Evolutionary conservation across 2,113 vertebrate species (phyloP).

Genomic region (Aegotheles bennettii): DNA sequence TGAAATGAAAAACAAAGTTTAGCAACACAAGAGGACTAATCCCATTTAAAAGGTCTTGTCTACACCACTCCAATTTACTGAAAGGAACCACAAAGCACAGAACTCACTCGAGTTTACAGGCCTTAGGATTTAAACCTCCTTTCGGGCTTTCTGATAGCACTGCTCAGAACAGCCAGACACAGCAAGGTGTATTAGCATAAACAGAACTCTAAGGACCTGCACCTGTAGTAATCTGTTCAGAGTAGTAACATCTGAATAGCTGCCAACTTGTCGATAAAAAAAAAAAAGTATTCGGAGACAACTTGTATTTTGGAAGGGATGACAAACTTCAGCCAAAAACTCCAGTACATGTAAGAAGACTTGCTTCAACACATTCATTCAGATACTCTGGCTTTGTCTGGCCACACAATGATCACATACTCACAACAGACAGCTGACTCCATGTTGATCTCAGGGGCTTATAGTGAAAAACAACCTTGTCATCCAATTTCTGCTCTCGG

Average conservation of each 20-base stretch:
- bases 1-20: neutral
- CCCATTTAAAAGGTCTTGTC: neutral
- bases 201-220: neutral
- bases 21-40: neutral
- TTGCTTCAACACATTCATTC: neutral
- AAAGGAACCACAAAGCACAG: neutral
- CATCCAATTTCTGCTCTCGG: constrained; percentile 75
- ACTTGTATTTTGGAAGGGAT: neutral
- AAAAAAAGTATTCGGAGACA: neutral
- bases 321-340: neutral
- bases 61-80: neutral
- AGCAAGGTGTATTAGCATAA: fast-evolving
- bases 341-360: neutral
- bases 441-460: constrained; percentile 87
- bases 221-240: too few relatives aligned
- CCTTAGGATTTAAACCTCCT: neutral
- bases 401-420: neutral
- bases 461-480: constrained; percentile 82
- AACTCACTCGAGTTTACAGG: neutral
- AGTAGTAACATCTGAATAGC: too few relatives aligned
- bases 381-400: neutral
- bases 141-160: neutral
- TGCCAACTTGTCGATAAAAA: too few relatives aligned
- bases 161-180: neutral
- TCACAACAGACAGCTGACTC: constrained; percentile 92